Conservation (phyloP, 2,797 vertebrate species). For the Serranus cabrilla region DNA sequence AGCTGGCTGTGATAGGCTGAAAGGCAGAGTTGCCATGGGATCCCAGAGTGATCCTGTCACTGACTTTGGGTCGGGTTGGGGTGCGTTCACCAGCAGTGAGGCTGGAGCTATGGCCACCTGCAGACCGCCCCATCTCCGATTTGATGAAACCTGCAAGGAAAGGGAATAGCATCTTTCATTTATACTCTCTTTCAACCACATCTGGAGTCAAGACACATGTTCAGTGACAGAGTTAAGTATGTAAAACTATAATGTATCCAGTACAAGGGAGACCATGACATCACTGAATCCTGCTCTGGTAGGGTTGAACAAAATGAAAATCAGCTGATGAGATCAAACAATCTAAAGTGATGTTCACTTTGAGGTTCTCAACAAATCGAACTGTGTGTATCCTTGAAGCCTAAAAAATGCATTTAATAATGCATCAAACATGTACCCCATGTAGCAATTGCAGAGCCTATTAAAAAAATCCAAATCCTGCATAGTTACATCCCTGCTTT, state of each 20-base stretch:
- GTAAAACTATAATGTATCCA: neutral
- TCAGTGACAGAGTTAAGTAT: neutral
- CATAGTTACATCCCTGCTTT: neutral
- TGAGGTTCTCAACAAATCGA: neutral
- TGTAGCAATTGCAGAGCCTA: too few relatives aligned
- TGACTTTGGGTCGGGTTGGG: conserved; percentile 89
- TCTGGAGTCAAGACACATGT: neutral
- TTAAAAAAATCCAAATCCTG: too few relatives aligned
- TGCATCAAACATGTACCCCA: neutral
- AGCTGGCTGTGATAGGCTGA: conserved; percentile 98
- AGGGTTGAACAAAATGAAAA: neutral
- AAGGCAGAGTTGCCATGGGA: conserved; percentile 98
- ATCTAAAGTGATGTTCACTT: neutral
- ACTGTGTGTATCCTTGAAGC: accelerated
- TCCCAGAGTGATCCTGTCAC: conserved; percentile 93
- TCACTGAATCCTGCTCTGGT: neutral
- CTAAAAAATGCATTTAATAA: neutral
- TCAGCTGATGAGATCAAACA: neutral
- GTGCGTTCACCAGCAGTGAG: conserved; percentile 89
- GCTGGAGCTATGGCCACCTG: conserved; percentile 81
- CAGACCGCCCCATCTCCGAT: conserved; percentile 85
- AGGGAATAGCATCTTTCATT: neutral
- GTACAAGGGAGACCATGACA: neutral
- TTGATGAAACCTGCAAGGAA: conserved; percentile 85
- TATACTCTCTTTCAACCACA: neutral